Base-by-base conservation (phyloP, 37 sponge, comb jelly and placozoan genomes). In the Chondrosia reniformis region DNA sequence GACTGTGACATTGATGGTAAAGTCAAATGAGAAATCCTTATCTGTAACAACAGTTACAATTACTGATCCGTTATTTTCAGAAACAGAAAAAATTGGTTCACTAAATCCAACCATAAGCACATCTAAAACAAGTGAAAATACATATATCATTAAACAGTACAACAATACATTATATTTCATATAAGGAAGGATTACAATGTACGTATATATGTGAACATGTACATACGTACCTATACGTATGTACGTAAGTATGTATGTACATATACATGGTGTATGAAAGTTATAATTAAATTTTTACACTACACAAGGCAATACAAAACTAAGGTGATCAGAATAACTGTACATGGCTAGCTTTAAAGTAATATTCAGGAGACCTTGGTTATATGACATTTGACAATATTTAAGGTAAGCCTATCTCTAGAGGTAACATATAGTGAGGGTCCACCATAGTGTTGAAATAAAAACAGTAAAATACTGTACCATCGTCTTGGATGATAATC, bases 401-500 rank as follows among this genome's bases (percentile, higher is more conserved):
- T n/a, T n/a, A n/a, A n/a, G n/a, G n/a, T n/a, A n/a, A n/a, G n/a
- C n/a, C n/a, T n/a, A n/a, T n/a, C n/a, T n/a, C n/a, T n/a, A n/a
- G n/a, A n/a, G n/a, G n/a, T n/a, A n/a, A n/a, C n/a, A n/a, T n/a
- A n/a, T n/a, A n/a, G n/a, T n/a, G n/a, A n/a, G n/a, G n/a, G n/a
- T n/a, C n/a, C n/a, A n/a, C n/a, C n/a, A n/a, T n/a, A n/a, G n/a
- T n/a, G n/a, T n/a, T n/a, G n/a, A n/a, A n/a, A n/a, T n/a, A n/a
- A n/a, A n/a, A n/a, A n/a, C n/a, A n/a, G n/a, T n/a, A n/a, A n/a
- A n/a, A n/a, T n/a, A n/a, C n/a, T n/a, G n/a, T n/a, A n/a, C n/a
- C 36, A 69, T 24, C 40, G 36, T 69, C 72, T 40, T 24, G 8
- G 72, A 69, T 69, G 44, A 69, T 13, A 13, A 69, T 44, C 39